A percentile compares a stretch with the other conserved stretches of the same genome.
Conservation (phyloP, 2,888 invertebrate genomes). For the Julus scanicus region DNA sequence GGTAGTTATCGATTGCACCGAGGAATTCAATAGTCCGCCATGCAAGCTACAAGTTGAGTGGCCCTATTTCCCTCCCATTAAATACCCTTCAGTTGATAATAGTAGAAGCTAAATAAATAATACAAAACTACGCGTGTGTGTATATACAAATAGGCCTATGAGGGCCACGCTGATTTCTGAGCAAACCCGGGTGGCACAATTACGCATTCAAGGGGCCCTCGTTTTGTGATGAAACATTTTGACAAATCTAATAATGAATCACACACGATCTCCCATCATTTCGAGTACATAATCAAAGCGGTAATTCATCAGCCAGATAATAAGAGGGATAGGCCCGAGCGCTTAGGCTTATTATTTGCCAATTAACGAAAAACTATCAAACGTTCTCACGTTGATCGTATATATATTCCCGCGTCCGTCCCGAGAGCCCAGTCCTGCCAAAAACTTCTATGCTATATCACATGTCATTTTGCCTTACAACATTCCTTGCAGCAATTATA, state of each 20-base stretch:
- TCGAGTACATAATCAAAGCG: constrained; percentile 45
- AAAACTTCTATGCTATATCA: background rate
- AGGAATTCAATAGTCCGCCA: constrained; percentile 25
- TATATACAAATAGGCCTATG: background rate
- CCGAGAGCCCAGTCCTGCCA: background rate
- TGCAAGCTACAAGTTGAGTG: constrained; percentile 45
- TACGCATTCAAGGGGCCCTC: constrained; percentile 41
- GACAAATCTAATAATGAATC: constrained; percentile 45
- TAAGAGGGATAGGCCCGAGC: background rate
- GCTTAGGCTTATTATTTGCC: constrained; percentile 5
- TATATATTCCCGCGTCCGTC: background rate
- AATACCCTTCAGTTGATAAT: constrained; percentile 45
- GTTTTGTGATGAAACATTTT: constrained; percentile 44
- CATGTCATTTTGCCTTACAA: background rate
- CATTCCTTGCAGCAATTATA: too few relatives aligned
- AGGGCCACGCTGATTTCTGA: background rate
- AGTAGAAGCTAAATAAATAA: constrained; percentile 44
- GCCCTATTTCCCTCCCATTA: constrained; percentile 45
- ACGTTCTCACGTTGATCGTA: background rate
- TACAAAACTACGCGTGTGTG: background rate
- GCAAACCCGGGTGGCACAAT: constrained; percentile 35
- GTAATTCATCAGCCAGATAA: constrained; percentile 37
- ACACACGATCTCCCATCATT: constrained; percentile 31
- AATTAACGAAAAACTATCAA: constrained; percentile 37
- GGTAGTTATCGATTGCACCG: constrained; percentile 36